Conservation (phyloP, 2,797 vertebrate genomes). For the Chaetodon trifasciatus region DNA sequence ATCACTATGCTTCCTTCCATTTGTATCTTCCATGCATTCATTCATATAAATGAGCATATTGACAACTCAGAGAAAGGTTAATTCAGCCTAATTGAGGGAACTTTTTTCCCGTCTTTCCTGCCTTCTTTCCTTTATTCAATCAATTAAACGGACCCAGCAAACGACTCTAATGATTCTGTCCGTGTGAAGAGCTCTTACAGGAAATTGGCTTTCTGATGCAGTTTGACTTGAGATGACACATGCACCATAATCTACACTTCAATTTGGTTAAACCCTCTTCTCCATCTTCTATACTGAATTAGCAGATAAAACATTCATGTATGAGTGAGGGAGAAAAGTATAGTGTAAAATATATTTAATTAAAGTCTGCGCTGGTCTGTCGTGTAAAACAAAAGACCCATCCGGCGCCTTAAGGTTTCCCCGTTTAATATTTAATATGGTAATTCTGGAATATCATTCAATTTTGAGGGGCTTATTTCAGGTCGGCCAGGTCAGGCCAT, state of each 20-base stretch:
- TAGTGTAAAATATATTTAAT: background rate
- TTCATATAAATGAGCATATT: constrained; percentile 18
- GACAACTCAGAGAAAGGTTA: constrained; percentile 26
- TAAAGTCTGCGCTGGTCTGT: background rate
- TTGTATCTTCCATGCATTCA: background rate
- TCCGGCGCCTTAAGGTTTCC: background rate
- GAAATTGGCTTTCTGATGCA: constrained; percentile 6
- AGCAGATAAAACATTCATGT: background rate
- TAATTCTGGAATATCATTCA: background rate
- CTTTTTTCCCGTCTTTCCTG: background rate
- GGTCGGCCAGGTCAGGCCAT: background rate
- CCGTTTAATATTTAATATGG: background rate
- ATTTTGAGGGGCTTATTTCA: background rate
- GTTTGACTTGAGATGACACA: background rate
- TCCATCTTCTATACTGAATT: background rate
- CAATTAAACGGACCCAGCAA: constrained; percentile 18
- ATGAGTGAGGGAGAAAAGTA: background rate
- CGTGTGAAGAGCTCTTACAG: constrained; percentile 20
- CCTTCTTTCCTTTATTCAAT: background rate
- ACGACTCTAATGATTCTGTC: background rate
- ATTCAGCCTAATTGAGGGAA: constrained; percentile 37
- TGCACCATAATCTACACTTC: background rate
- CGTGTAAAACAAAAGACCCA: background rate
- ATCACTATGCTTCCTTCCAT: background rate
- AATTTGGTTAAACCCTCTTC: background rate